Base-by-base conservation (phyloP, 1,140 invertebrate species). In the Bombus waltoni region DNA sequence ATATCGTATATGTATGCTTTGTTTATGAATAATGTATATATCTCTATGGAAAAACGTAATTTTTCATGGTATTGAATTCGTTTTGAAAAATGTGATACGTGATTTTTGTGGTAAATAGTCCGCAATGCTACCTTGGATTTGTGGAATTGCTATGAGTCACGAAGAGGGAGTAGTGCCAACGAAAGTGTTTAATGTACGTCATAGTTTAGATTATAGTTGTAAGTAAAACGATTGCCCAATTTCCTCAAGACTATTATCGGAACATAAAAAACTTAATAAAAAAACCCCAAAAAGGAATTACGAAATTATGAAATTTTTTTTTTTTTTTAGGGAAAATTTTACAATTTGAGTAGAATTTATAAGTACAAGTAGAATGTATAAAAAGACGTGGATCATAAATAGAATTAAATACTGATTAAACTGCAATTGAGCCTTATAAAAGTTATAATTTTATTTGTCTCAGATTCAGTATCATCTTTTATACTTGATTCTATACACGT, bases 131-230 rank as follows among this genome's bases (percentile, higher is more conserved):
- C 47, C 47, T 35, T 13, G 18, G 18, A 3, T 65, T 44, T 53
- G 57, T 22, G 32, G 38, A 59, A 57, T 81, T 71, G 8, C 5
- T 35, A 2, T 70, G 78, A 71, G 44, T 80, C 79, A 81, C 1
- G 5, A 32, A 25, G 18, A 62, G 15, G 38, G 28, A 72, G 28
- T 62, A 81, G 38, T 81, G 68, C 68, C 68, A 81, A 81, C 68
- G 32, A 10, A 5, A n/a, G 65, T 70, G 15, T 25, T 18, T 28
- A 35, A 53, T 35, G 32, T 10, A 32, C 40, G 28, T 66, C 57
- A 18, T 40, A 80, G 18, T 40, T 59, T 59, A 3, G 11, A 28
- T 2, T n/a, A 22, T 44, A 44, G 40, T 13, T 28, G 35, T 13
- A n/a, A 70, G 22, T 35, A 22, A 65, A 80, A 70, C 44, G 38